Evolutionary conservation across 2,797 vertebrate species (phyloP).

Genomic region (Botia kubotai): DNA sequence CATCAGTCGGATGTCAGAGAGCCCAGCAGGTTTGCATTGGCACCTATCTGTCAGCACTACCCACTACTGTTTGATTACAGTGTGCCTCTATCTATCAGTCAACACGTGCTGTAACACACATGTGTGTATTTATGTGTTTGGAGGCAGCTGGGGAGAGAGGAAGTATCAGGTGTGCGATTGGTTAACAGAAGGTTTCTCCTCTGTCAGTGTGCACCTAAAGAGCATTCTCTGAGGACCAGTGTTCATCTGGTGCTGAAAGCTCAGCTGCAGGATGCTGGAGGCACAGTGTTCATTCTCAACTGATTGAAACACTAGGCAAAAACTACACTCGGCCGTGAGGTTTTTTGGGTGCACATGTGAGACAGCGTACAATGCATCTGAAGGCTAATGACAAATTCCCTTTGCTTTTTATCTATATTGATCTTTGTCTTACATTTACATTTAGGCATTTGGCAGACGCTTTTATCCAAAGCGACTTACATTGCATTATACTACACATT

Average conservation of each 20-base stretch:
- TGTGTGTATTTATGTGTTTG: constrained; percentile 53
- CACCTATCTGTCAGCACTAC: constrained; percentile 40
- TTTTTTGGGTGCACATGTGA: too few relatives aligned
- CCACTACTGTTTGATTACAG: constrained; percentile 58
- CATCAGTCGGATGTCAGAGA: not conserved
- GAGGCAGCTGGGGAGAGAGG: constrained; percentile 17
- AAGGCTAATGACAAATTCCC: not conserved
- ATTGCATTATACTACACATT: too few relatives aligned
- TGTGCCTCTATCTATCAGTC: constrained; percentile 57
- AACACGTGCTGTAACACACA: constrained; percentile 38
- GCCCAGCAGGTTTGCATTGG: constrained; percentile 30
- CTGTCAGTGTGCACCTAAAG: constrained; percentile 39
- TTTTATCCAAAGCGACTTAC: too few relatives aligned
- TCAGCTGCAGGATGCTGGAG: not conserved
- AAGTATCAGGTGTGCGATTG: constrained; percentile 48
- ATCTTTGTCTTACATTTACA: not conserved
- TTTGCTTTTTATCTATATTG: not conserved
- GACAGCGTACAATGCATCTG: too few relatives aligned
- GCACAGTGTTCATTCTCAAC: not conserved
- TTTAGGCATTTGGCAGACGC: too few relatives aligned
- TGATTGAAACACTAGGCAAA: not conserved
- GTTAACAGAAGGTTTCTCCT: constrained; percentile 41
- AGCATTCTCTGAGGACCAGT: not conserved
- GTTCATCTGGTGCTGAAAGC: constrained; percentile 52
- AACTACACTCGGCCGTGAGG: not conserved